These are phyloP conservation scores for Galemys pyrenaicus DNA, from an alignment of 2,113 vertebrate species.

Conservation along the genomic window DNA sequence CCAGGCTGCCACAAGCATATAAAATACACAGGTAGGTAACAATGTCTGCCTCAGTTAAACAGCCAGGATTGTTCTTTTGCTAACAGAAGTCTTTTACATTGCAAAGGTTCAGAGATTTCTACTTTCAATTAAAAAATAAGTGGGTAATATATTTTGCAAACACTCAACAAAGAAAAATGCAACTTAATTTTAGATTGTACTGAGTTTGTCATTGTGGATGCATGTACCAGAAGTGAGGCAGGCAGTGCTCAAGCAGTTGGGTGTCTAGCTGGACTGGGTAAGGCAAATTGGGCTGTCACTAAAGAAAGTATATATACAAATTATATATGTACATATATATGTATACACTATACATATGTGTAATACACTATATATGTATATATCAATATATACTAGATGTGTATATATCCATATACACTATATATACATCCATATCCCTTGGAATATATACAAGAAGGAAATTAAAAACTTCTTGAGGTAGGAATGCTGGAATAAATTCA, in stretches of 20 bases:
- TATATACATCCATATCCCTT: slow-evolving; percentile 22
- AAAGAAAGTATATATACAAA: background rate
- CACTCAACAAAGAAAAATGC: slow-evolving; percentile 38
- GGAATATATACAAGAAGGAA: slow-evolving; percentile 34
- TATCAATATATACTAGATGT: background rate
- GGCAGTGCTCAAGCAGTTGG: slow-evolving; percentile 33
- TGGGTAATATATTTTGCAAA: slow-evolving; percentile 52
- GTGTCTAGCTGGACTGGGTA: slow-evolving; percentile 33
- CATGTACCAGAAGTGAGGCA: background rate
- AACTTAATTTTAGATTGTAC: slow-evolving; percentile 30
- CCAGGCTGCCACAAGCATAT: background rate
- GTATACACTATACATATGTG: no score
- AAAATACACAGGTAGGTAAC: background rate
- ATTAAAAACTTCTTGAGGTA: slow-evolving; percentile 25
- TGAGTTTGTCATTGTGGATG: slow-evolving; percentile 15
- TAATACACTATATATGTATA: no score
- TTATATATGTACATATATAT: no score
- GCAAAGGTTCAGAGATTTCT: background rate
- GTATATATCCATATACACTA: background rate
- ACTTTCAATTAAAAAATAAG: slow-evolving; percentile 45
- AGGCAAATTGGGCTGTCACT: slow-evolving; percentile 36
- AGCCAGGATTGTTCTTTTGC: slow-evolving; percentile 13
- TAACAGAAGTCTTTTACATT: background rate
- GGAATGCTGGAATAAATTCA: slow-evolving; percentile 45
- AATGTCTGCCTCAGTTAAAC: background rate